Conservation (phyloP, 2,113 vertebrate genomes). For the Cyrtonyx montezumae region DNA sequence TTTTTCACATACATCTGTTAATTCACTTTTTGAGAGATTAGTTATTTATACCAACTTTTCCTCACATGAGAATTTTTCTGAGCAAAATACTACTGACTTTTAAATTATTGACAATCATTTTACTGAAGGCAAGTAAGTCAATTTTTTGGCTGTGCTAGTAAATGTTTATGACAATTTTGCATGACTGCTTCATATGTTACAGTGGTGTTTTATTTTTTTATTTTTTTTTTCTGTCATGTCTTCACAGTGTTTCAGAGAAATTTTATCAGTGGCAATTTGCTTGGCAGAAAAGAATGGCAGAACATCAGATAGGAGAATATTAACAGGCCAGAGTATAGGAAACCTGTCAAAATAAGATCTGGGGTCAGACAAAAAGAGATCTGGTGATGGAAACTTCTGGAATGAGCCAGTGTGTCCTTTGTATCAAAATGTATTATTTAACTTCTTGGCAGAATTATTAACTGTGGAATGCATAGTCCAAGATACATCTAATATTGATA, state of each 20-base stretch:
- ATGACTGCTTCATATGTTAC: background rate
- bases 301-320: conserved; percentile 5
- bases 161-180: background rate
- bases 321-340: conserved; percentile 16
- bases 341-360: conserved; percentile 43
- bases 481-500: background rate
- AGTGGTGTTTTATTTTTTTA: background rate
- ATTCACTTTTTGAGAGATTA: background rate
- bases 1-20: background rate
- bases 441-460: background rate
- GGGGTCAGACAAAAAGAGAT: background rate
- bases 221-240: background rate
- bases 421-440: conserved; percentile 28
- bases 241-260: conserved; percentile 16
- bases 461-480: background rate
- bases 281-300: background rate
- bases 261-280: conserved; percentile 10
- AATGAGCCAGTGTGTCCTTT: background rate
- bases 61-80: background rate
- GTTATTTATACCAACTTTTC: background rate
- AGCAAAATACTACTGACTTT: background rate
- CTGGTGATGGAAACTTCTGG: background rate
- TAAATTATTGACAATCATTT: background rate
- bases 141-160: background rate
- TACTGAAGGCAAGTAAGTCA: background rate